Conservation (phyloP, 2,888 invertebrate genomes). For the Rhimphoctona megacephalus region DNA sequence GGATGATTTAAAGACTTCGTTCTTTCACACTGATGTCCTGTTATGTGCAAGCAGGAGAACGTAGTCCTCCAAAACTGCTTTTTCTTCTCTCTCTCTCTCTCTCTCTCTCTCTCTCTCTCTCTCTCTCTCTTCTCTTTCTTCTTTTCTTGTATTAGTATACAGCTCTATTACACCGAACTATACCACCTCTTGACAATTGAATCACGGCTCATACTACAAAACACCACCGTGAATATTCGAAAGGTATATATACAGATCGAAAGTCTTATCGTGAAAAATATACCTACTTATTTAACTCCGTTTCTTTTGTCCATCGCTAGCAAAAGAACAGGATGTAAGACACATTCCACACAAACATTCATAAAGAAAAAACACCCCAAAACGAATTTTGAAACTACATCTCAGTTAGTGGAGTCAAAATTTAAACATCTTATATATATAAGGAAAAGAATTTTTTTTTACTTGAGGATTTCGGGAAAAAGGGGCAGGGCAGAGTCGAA, state of each 20-base stretch:
- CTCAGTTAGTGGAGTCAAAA: slow-evolving; percentile 3
- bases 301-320: slow-evolving; percentile 25
- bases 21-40: slow-evolving; percentile 62
- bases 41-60: slow-evolving; percentile 19
- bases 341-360: slow-evolving; percentile 11
- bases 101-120: too few relatives aligned
- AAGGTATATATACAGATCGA: not conserved
- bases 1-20: slow-evolving; percentile 65
- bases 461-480: not conserved
- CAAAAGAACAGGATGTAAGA: slow-evolving; percentile 37
- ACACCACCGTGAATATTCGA: slow-evolving; percentile 2
- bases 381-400: slow-evolving; percentile 13
- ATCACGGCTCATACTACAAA: slow-evolving; percentile 31
- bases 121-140: slow-evolving; percentile 28
- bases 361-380: not conserved
- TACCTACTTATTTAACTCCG: slow-evolving; percentile 55
- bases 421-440: not conserved
- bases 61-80: slow-evolving; percentile 19
- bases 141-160: slow-evolving; percentile 41
- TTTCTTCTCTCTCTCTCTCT: slow-evolving; percentile 1
- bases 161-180: slow-evolving; percentile 60
- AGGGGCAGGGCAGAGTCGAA: not conserved
- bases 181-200: slow-evolving; percentile 56
- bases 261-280: slow-evolving; percentile 50
- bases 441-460: not conserved